Evolutionary conservation across 2,797 vertebrate genomes (phyloP), one percentile per base, ranked within the genome.

Genomic region (Helicolenus hilgendorfi): DNA sequence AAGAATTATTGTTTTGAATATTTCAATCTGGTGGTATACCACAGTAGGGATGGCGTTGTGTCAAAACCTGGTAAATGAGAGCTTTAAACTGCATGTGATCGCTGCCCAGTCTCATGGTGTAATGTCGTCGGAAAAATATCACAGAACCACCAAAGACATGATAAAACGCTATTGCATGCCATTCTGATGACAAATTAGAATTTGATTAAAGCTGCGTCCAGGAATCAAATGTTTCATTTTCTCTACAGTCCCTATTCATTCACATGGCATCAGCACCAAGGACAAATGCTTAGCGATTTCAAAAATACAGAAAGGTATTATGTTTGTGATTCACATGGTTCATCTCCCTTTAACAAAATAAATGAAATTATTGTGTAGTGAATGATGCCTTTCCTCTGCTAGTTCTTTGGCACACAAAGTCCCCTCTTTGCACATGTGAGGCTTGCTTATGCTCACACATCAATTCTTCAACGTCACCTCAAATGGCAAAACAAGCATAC

Each of bases 261-360:
- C 38, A 70, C 24, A 83, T 72, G 20, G 9, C 3, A 55, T 64
- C 69, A 79, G 15, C 49, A 59, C 22, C 3, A 63, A 63, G 3
- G 4, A 75, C n/a, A 45, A 36, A 82, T 2, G 3, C 36, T 65
- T 10, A 35, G 8, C 0, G 0, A 49, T 70, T 31, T 79, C n/a
- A 41, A 15, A 87, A 63, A 65, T 7, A 33, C 35, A 78, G 64
- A 65, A 59, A 53, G n/a, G 29, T 33, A 78, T 79, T 67, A 11
- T 70, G 36, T 65, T 33, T 27, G 24, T 35, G n/a, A 87, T 73
- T 89, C 81, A 76, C 77, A 73, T 78, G 72, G 24, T 82, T 87
- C 84, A 49, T 72, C 49, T 73, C 3, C 9, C 22, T 68, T 72
- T 72, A 92, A 88, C 36, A 64, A 55, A 63, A 82, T 85, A 29